Evolutionary conservation across 2,888 invertebrate genomes (phyloP).

Genomic region (Phaonia tiefii): DNA sequence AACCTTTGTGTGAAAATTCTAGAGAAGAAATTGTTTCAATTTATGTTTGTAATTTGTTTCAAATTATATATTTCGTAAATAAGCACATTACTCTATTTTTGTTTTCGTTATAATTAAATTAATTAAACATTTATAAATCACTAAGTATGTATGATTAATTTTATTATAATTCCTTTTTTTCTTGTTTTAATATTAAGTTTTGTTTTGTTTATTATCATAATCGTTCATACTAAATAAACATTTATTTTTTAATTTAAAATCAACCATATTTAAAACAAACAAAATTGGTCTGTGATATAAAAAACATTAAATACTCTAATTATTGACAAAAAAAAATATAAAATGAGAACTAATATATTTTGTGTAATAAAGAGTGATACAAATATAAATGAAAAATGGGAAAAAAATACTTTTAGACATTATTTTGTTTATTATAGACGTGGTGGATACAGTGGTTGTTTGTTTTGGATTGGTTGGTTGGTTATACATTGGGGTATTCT

Average conservation of each 20-base stretch:
- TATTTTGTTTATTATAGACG: constrained; percentile 6
- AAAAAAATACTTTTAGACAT: constrained; percentile 23
- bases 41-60: constrained; percentile 42
- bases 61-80: constrained; percentile 52
- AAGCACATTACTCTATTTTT: constrained; percentile 49
- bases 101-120: constrained; percentile 53
- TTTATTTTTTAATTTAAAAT: constrained; percentile 58
- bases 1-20: constrained; percentile 5
- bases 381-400: constrained; percentile 42
- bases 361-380: constrained; percentile 25
- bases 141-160: constrained; percentile 61
- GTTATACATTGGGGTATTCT: constrained; percentile 16
- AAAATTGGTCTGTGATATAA: constrained; percentile 26
- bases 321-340: constrained; percentile 42
- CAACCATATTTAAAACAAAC: constrained; percentile 38
- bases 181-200: constrained; percentile 39
- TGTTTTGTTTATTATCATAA: constrained; percentile 50
- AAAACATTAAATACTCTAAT: constrained; percentile 45
- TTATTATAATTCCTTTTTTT: constrained; percentile 51
- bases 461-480: constrained; percentile 1
- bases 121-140: constrained; percentile 61
- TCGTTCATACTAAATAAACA: constrained; percentile 48
- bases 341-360: constrained; percentile 5
- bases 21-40: constrained; percentile 5
- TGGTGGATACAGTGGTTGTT: constrained; percentile 24